Conservation (phyloP, 1,140 invertebrate species). For the Platyscapa corneri region DNA sequence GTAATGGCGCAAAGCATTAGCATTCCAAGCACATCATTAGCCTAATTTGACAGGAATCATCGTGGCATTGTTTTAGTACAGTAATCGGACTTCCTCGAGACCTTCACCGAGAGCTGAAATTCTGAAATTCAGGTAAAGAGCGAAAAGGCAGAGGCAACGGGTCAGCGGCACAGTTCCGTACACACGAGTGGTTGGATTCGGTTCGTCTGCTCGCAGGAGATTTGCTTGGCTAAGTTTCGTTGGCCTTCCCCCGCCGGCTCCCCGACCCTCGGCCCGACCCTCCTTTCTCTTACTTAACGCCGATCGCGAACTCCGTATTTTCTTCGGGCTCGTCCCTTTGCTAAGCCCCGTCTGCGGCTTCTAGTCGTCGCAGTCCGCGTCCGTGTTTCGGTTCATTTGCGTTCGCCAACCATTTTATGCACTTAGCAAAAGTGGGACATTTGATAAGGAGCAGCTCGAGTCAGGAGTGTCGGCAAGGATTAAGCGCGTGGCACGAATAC, state of each 20-base stretch:
- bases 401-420: constrained; percentile 31
- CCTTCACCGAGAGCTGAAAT: neutral
- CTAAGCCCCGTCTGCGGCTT: neutral
- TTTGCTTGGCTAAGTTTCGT: constrained; percentile 59
- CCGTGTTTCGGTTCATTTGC: constrained; percentile 34
- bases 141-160: neutral
- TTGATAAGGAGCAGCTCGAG: neutral
- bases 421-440: constrained; percentile 15
- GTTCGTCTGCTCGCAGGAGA: constrained; percentile 54
- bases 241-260: neutral
- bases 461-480: neutral
- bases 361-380: neutral
- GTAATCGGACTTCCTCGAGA: neutral
- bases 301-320: constrained; percentile 26
- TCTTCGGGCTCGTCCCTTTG: neutral
- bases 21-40: neutral
- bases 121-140: neutral
- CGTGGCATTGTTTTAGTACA: neutral
- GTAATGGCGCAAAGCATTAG: neutral
- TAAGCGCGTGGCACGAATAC: neutral
- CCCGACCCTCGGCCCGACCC: neutral
- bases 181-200: neutral
- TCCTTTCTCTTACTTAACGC: neutral
- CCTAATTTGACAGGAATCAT: neutral
- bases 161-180: neutral